A percentile compares a stretch with the other conserved stretches of the same genome.
phyloP scores from a whole-genome alignment of 1,140 invertebrate species.

The Anagrus nilaparvatae region DNA sequence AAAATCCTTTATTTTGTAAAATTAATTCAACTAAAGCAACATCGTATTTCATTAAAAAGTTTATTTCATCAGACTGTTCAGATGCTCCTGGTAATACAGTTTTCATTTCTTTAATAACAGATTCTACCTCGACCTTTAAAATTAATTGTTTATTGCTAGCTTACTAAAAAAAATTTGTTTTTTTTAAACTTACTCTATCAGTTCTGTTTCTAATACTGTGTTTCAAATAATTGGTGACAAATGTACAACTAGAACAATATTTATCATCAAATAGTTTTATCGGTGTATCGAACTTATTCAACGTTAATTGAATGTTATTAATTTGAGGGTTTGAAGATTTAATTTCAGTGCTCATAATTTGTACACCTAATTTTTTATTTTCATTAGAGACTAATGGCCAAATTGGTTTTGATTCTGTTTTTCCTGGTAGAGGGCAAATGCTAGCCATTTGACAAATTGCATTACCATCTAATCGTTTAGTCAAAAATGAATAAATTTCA shows the following conservation, averaged over 20 bases:
- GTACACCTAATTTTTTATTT: conserved; percentile 32
- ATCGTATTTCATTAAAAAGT: conserved; percentile 13
- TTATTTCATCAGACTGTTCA: not conserved
- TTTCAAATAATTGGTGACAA: conserved; percentile 9
- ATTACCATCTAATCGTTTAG: conserved; percentile 57
- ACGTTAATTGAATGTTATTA: conserved; percentile 50
- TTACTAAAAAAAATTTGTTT: too few species aligned
- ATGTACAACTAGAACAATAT: conserved; percentile 14
- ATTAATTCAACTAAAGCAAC: conserved; percentile 9
- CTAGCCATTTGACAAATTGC: conserved; percentile 58
- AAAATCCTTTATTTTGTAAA: conserved; percentile 8
- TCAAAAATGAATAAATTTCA: conserved; percentile 60
- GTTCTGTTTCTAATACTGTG: conserved; percentile 9
- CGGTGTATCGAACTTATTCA: too few species aligned
- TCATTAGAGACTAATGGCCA: conserved; percentile 44
- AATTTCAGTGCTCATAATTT: conserved; percentile 30
- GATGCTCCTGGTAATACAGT: not conserved
- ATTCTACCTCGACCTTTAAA: conserved; percentile 7
- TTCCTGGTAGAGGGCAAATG: conserved; percentile 48
- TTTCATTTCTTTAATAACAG: conserved; percentile 7
- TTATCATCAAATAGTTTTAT: too few species aligned
- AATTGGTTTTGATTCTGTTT: conserved; percentile 36
- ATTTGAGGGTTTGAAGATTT: too few species aligned
- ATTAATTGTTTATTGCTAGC: not conserved
- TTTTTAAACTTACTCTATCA: too few species aligned